phyloP scores from a whole-genome alignment of 2,797 vertebrate species.

The Xenops minutus region DNA sequence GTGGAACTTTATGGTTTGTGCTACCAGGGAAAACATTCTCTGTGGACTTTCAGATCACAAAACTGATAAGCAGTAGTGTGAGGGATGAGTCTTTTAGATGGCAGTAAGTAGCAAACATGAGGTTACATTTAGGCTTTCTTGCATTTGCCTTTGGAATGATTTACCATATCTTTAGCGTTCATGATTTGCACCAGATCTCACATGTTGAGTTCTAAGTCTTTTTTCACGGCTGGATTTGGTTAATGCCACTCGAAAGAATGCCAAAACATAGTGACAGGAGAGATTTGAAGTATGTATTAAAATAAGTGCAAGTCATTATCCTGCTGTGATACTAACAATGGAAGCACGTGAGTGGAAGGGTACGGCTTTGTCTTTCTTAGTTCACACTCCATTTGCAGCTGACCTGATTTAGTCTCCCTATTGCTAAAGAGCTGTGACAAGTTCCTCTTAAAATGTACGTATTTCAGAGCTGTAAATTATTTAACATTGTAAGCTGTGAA shows the following conservation, averaged over 20 bases:
- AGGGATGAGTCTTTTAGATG: background rate
- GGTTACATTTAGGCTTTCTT: background rate
- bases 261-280: background rate
- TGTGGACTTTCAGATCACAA: background rate
- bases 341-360: background rate
- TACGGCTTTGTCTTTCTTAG: background rate
- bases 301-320: background rate
- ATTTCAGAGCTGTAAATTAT: slow-evolving; percentile 58
- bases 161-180: background rate
- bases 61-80: background rate
- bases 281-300: background rate
- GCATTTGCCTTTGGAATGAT: background rate
- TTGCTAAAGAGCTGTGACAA: slow-evolving; percentile 27
- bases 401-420: slow-evolving; percentile 2
- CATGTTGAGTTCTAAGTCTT: background rate
- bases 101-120: background rate
- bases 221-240: background rate
- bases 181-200: background rate
- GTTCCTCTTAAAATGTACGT: slow-evolving; percentile 46
- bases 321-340: background rate
- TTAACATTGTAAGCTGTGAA: slow-evolving; percentile 73
- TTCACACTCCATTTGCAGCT: slow-evolving; percentile 23
- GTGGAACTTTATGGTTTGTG: background rate
- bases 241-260: background rate
- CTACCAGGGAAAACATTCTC: background rate